phyloP scores from a whole-genome alignment of 2,113 vertebrate species.

The Ranitomeya variabilis region DNA sequence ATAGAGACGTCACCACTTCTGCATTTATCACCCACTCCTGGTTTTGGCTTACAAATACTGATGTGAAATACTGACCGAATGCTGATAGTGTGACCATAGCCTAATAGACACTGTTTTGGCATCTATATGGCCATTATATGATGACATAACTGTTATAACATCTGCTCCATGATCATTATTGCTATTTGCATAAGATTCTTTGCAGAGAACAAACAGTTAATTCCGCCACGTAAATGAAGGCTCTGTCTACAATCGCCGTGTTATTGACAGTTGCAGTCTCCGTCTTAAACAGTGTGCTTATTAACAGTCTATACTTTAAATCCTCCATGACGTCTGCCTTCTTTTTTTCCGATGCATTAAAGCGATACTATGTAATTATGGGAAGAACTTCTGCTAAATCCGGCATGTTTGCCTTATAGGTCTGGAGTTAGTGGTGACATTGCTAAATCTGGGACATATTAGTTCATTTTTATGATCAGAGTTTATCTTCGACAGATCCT shows the following conservation, averaged over 20 bases:
- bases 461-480: conserved; percentile 64
- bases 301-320: conserved; percentile 37
- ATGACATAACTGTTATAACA: neutral
- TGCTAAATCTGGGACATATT: conserved; percentile 68
- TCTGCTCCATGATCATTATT: neutral
- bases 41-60: no score
- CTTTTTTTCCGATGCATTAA: conserved; percentile 39
- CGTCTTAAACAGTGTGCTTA: neutral
- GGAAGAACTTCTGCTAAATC: conserved; percentile 67
- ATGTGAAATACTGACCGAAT: no score
- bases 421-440: conserved; percentile 65
- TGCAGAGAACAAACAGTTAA: conserved; percentile 30
- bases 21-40: no score
- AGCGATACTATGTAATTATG: conserved; percentile 68
- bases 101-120: no score
- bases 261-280: conserved; percentile 35
- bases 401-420: conserved; percentile 61
- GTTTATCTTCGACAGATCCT: conserved; percentile 62
- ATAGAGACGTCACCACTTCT: no score
- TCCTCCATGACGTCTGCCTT: conserved; percentile 50
- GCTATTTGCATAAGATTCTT: neutral
- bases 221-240: neutral
- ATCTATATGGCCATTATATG: neutral
- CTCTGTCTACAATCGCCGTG: neutral
- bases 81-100: no score